These are phyloP conservation scores for Megalopta genalis DNA, from an alignment of 1,140 invertebrate species.

Conservation along the genomic window DNA sequence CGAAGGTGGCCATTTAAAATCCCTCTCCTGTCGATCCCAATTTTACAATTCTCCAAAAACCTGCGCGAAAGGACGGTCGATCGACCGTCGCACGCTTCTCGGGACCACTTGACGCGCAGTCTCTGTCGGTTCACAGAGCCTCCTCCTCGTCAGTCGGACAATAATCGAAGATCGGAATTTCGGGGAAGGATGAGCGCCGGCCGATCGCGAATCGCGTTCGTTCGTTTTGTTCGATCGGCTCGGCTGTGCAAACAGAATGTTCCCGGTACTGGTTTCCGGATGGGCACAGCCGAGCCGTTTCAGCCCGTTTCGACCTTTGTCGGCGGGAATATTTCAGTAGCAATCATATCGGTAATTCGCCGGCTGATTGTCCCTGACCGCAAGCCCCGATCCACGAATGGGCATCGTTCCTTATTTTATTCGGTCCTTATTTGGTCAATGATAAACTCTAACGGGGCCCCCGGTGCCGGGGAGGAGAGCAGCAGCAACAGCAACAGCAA, in stretches of 20 bases:
- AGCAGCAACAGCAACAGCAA: no score
- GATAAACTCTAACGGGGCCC: slow-evolving; percentile 75
- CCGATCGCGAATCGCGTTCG: not conserved
- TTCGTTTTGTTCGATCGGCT: not conserved
- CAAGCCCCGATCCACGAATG: slow-evolving; percentile 72
- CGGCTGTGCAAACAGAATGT: slow-evolving; percentile 50
- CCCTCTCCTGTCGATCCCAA: no score
- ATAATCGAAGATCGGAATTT: not conserved
- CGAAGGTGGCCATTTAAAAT: no score
- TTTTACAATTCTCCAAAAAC: no score
- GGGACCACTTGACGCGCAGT: no score
- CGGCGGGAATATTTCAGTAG: slow-evolving; percentile 79
- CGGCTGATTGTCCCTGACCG: slow-evolving; percentile 80
- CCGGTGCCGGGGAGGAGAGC: not conserved
- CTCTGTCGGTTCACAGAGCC: no score
- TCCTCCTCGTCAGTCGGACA: no score
- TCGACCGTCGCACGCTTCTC: no score
- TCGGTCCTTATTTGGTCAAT: slow-evolving; percentile 78
- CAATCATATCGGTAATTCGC: slow-evolving; percentile 80
- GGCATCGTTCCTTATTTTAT: slow-evolving; percentile 73
- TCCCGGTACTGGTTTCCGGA: not conserved
- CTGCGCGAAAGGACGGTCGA: no score
- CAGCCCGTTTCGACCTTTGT: slow-evolving; percentile 69
- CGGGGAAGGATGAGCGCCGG: not conserved
- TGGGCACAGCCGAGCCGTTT: slow-evolving; percentile 28